Base-by-base conservation (phyloP, 2,113 vertebrate species). In the Brevimyrus niger region DNA sequence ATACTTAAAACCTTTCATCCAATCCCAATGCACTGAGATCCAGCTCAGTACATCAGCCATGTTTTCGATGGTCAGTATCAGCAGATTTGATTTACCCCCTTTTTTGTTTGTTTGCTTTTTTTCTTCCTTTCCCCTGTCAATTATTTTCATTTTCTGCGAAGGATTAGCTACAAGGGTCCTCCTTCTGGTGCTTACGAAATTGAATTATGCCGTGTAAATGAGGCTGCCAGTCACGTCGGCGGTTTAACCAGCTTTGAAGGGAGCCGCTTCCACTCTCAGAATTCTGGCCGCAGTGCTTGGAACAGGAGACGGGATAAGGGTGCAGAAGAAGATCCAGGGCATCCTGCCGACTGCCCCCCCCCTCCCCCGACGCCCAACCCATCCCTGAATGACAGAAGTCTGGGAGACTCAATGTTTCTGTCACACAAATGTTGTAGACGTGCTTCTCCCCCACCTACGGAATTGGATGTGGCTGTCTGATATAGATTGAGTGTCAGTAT, bases 291-390 rank as follows among this genome's bases (percentile, higher is more conserved):
- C 87, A 89, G 87, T 44, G 90, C 55, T 87, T 89, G 47, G 50
- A 91, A 91, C 89, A 84, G 88, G 35, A 91, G 90, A 89, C 89
- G 92, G 73, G 93, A 94, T 94, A 92, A 93, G 88, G 87, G 51
- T 88, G 89, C 90, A 91, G 93, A 92, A 93, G 90, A 92, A 91
- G 90, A 88, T 91, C 91, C 90, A 88, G 89, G 91, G 61, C 89
- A 91, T 89, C 93, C 76, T 89, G 90, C 90, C 89, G 86, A 85
- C 69, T 73, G 92, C 91, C 92, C 91, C 91, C 58, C 89, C 31
- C 91, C 92, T 91, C 91, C 58, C 89, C 31, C 86, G 69, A 69
- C 90, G 87, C 90, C 61, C 86, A 69, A 27, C 90, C 87, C 87
- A 89, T 88, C 91, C 86, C 91, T 85, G 89, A 88, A 89, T 91